Percentiles rank a stretch among this genome's conserved stretches.
Evolutionary conservation across 1,140 invertebrate species (phyloP).

Genomic region (Adoxophyes honmai): DNA sequence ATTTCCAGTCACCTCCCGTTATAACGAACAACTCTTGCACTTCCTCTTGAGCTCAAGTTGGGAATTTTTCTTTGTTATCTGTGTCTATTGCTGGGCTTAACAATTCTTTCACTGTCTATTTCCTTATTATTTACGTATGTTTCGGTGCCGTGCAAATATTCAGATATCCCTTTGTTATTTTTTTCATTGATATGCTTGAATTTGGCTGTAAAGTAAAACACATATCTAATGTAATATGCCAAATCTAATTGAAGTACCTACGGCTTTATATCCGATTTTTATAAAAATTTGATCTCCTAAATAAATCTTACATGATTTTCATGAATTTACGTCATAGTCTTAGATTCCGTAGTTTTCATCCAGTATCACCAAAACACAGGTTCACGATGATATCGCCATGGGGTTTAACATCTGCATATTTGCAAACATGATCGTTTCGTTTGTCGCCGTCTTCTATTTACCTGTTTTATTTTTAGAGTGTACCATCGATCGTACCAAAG

Average conservation of each 20-base stretch:
- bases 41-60: conserved; percentile 40
- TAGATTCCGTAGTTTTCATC: too few species aligned
- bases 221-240: too few species aligned
- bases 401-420: conserved; percentile 11
- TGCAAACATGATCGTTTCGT: conserved; percentile 14
- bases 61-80: conserved; percentile 36
- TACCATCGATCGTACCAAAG: conserved; percentile 8
- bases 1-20: too few species aligned
- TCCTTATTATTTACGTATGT: conserved; percentile 22
- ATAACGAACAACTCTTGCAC: conserved; percentile 20
- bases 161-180: conserved; percentile 26
- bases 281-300: too few species aligned
- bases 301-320: too few species aligned
- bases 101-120: conserved; percentile 28
- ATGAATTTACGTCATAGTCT: too few species aligned
- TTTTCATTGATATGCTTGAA: too few species aligned
- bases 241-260: too few species aligned
- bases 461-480: conserved; percentile 13
- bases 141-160: conserved; percentile 27
- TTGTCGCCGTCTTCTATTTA: not conserved
- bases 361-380: too few species aligned
- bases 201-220: too few species aligned
- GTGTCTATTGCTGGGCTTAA: conserved; percentile 41
- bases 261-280: too few species aligned
- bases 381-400: too few species aligned